Evolutionary conservation across 2,113 vertebrate genomes (phyloP), one percentile per base, ranked within the genome.

Genomic region (Mus pahari): DNA sequence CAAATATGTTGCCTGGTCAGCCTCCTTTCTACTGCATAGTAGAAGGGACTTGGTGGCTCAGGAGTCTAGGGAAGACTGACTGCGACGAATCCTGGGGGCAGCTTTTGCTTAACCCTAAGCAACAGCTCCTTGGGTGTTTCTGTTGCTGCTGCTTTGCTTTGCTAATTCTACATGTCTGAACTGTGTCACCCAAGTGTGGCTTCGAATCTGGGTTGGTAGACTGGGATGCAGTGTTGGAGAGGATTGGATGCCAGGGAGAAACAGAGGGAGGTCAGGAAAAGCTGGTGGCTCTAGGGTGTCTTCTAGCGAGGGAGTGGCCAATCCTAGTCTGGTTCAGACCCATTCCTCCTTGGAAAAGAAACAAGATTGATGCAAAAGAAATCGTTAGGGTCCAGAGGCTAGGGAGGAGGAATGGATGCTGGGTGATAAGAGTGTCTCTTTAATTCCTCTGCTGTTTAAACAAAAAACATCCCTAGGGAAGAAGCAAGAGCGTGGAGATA

Each of bases 341-440:
- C 58, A 42, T 70, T 39, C 89, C 90, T 26, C 58, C 53, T 79
- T 17, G 13, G 73, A 79, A 89, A 95, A 90, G 39, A 93, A 86
- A 91, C 14, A 58, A 58, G 75, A 91, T 11, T 64, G 20, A 90
- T 2, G 53, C 14, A 42, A 77, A 66, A 82, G 73, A 58, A 74
- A 50, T 12, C 31, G 10, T 28, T 31, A 73, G 13, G 12, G 48
- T 84, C 31, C 39, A 22, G 42, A 42, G 5, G 33, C 17, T 0
- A 55, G 19, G 50, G 24, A 84, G 79, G 50, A 55, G 62, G 31
- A 84, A 36, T 3, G 12, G 10, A 36, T 28, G 28, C 33, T 22
- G 64, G 64, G 22, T 68, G 31, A 22, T n/a, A 36, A 87, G 33
- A 77, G 45, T 9, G 50, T 17, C 14, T 89, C 64, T 77, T 95